Evolutionary conservation across 1,140 invertebrate genomes (phyloP).

Genomic region (Galleria mellonella): DNA sequence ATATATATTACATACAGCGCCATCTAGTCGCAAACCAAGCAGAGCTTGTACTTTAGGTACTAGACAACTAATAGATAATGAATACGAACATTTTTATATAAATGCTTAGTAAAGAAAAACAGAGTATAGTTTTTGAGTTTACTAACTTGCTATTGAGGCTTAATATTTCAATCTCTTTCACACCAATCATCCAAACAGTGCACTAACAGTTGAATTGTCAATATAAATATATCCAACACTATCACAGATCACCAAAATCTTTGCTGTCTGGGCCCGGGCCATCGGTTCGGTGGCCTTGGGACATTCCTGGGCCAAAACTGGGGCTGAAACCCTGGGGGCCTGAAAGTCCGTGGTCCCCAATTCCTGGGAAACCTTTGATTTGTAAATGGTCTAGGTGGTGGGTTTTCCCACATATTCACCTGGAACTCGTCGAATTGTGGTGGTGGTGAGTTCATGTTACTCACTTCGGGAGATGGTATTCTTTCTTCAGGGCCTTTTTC

Average conservation of each 20-base stretch:
- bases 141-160: too few species aligned
- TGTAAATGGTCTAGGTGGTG: constrained; percentile 22
- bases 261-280: constrained; percentile 42
- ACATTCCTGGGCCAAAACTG: constrained; percentile 45
- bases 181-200: too few species aligned
- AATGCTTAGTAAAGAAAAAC: too few species aligned
- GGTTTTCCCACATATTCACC: constrained; percentile 23
- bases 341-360: constrained; percentile 45
- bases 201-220: too few species aligned
- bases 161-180: too few species aligned
- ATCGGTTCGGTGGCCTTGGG: constrained; percentile 36
- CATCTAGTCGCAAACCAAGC: too few species aligned
- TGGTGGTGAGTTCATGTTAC: background rate
- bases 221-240: background rate
- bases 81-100: too few species aligned
- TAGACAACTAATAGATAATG: too few species aligned
- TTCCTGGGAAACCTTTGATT: constrained; percentile 52
- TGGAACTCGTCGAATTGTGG: constrained; percentile 29
- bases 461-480: constrained; percentile 12
- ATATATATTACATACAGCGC: too few species aligned
- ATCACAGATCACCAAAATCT: constrained; percentile 52
- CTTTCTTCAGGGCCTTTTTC: constrained; percentile 14
- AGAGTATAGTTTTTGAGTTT: too few species aligned
- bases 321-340: constrained; percentile 21
- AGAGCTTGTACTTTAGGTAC: too few species aligned